These are phyloP conservation scores for Coelinius sp. DNA, from an alignment of 2,888 invertebrate species.

Conservation along the genomic window DNA sequence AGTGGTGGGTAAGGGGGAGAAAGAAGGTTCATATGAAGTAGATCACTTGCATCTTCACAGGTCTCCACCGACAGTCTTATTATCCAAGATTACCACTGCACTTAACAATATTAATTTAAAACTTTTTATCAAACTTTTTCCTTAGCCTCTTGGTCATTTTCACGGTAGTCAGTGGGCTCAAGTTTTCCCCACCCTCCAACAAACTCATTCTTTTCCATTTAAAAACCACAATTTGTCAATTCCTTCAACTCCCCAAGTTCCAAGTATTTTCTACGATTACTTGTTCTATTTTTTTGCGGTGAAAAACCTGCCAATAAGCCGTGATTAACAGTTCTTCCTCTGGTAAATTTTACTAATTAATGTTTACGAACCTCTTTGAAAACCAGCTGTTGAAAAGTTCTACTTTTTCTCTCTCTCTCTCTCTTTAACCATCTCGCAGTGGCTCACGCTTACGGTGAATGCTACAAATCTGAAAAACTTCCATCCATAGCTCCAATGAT, in stretches of 20 bases:
- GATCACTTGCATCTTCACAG: not conserved
- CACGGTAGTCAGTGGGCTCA: conserved; percentile 38
- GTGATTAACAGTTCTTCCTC: conserved; percentile 6
- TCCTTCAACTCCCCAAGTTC: not conserved
- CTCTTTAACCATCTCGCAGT: not conserved
- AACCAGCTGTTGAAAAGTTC: conserved; percentile 17
- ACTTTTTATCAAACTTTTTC: conserved; percentile 51
- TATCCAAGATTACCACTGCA: conserved; percentile 54
- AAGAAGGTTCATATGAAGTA: conserved; percentile 3
- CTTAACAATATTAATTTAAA: conserved; percentile 63
- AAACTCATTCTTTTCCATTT: not conserved
- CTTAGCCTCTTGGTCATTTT: conserved; percentile 53
- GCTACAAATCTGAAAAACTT: conserved; percentile 12
- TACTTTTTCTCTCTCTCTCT: not conserved
- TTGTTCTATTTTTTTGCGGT: not conserved
- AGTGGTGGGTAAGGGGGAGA: not conserved
- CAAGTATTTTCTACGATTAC: not conserved
- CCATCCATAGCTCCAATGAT: conserved; percentile 18
- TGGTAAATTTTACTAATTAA: conserved; percentile 46
- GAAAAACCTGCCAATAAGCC: conserved; percentile 13
- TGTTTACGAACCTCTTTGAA: conserved; percentile 44
- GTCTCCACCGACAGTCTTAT: conserved; percentile 46
- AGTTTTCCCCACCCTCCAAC: not conserved
- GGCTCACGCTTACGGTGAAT: not conserved
- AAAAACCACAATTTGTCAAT: not conserved